Conservation (phyloP, 30 jellyfish, hydroid and myxozoan species). For the Morbakka virulenta region DNA sequence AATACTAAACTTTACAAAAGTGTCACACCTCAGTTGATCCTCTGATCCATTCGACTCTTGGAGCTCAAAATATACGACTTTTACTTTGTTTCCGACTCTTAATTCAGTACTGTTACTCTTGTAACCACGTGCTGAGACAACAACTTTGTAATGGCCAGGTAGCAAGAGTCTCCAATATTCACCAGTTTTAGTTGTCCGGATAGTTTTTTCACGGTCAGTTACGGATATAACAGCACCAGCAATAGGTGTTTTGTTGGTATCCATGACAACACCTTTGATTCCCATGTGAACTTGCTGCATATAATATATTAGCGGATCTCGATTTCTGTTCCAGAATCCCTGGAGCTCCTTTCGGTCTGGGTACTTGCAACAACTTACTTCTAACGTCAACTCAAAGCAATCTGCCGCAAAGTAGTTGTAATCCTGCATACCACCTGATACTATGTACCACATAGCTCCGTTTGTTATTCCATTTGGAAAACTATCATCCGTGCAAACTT, state of each 20-base stretch:
- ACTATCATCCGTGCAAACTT: conserved; percentile 53
- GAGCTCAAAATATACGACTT: too few relatives aligned
- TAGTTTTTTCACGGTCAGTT: conserved; percentile 44
- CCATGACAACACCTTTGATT: conserved; percentile 70
- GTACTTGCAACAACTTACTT: conserved; percentile 80
- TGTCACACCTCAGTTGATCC: too few relatives aligned
- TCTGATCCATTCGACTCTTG: too few relatives aligned
- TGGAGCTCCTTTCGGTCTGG: conserved; percentile 40
- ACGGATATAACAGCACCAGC: conserved; percentile 49
- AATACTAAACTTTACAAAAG: too few relatives aligned
- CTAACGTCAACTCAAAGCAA: conserved; percentile 92
- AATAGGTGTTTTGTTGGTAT: conserved; percentile 36
- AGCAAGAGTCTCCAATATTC: conserved; percentile 90
- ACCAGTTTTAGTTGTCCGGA: conserved; percentile 58
- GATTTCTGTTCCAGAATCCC: conserved; percentile 64
- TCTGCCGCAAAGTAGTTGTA: conserved; percentile 85
- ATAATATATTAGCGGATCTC: conserved; percentile 61
- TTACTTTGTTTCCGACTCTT: too few relatives aligned
- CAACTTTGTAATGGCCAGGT: conserved; percentile 71
- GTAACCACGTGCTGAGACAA: conserved; percentile 1
- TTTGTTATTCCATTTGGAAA: conserved; percentile 93
- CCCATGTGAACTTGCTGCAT: conserved; percentile 85
- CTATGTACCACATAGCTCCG: conserved; percentile 91
- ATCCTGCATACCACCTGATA: conserved; percentile 98
- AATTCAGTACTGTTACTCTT: too few relatives aligned